Evolutionary conservation across 2,888 invertebrate species (phyloP).

Genomic region (Drosophila phalerata): DNA sequence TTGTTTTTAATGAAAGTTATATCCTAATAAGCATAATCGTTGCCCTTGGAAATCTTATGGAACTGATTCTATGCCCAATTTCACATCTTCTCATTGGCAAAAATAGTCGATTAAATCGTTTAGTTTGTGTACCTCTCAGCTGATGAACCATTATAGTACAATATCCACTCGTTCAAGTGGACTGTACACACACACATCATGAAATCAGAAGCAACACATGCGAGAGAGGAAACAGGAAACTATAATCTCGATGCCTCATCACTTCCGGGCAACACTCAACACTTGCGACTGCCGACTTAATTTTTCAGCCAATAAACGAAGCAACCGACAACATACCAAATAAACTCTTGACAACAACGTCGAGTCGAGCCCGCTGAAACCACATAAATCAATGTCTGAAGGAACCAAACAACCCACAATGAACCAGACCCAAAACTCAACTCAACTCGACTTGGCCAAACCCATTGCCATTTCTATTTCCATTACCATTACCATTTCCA

Average conservation of each 20-base stretch:
- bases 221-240: constrained; percentile 50
- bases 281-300: constrained; percentile 60
- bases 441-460: constrained; percentile 4
- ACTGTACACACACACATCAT: constrained; percentile 5
- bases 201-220: constrained; percentile 3
- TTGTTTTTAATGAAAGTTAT: too few species aligned
- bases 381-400: constrained; percentile 78
- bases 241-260: constrained; percentile 65
- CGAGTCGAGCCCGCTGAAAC: constrained; percentile 42
- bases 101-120: constrained; percentile 3
- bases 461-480: constrained; percentile 8
- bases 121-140: background rate
- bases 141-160: constrained; percentile 11
- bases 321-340: constrained; percentile 50
- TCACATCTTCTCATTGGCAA: background rate
- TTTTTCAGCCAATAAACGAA: constrained; percentile 74
- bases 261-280: constrained; percentile 48
- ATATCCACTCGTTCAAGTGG: background rate
- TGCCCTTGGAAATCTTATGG: background rate
- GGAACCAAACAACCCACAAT: constrained; percentile 43
- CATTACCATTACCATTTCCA: constrained; percentile 6
- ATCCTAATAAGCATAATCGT: too few species aligned
- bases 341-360: constrained; percentile 36
- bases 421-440: constrained; percentile 36
- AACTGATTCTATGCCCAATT: background rate